Evolutionary conservation across 1,140 invertebrate species (phyloP).

Genomic region (Drosophila equinoxialis): DNA sequence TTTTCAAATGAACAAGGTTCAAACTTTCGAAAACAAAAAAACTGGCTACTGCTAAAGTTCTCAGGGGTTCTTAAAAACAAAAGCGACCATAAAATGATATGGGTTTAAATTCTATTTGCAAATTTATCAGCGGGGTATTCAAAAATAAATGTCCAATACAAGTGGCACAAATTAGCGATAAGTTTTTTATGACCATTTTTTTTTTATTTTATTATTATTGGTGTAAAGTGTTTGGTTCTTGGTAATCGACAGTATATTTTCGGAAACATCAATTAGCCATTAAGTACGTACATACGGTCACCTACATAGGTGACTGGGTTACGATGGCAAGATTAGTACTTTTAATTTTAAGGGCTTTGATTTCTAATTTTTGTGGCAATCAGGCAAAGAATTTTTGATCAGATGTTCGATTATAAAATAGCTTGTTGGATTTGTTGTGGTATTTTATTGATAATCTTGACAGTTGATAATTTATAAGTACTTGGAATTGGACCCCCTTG

Average conservation of each 20-base stretch:
- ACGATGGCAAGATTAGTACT: background rate
- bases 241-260: constrained; percentile 22
- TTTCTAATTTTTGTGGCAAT: background rate
- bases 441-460: constrained; percentile 22
- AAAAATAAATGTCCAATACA: constrained; percentile 9
- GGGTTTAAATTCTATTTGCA: constrained; percentile 15
- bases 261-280: constrained; percentile 23
- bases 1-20: constrained; percentile 19
- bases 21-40: background rate
- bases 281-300: background rate
- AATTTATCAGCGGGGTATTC: constrained; percentile 9
- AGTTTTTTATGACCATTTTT: constrained; percentile 11
- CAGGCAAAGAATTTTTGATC: background rate
- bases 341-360: constrained; percentile 4
- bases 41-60: background rate
- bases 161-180: constrained; percentile 38
- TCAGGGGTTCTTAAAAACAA: constrained; percentile 8
- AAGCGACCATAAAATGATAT: background rate
- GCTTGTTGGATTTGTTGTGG: background rate
- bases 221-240: constrained; percentile 3
- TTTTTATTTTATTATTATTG: background rate
- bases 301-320: too few species aligned
- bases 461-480: constrained; percentile 14
- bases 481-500: constrained; percentile 25
- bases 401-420: background rate